These are phyloP conservation scores for Acanthisitta chloris DNA, from an alignment of 2,113 vertebrate genomes.

Conservation along the genomic window DNA sequence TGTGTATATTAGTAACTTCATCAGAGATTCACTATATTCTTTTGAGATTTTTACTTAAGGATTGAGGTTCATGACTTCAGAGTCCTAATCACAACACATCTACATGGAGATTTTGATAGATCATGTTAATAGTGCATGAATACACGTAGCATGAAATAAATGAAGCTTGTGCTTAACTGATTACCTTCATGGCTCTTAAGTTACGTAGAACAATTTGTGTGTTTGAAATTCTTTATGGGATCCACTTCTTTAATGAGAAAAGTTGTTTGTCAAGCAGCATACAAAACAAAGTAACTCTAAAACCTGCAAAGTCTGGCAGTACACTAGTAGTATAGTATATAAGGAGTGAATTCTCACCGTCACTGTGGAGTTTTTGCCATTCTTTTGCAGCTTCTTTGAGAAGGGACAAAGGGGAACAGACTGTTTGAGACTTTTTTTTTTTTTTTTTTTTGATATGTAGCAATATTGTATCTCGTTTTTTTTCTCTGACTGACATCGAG, in stretches of 20 bases:
- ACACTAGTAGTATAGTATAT: neutral
- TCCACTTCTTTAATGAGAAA: neutral
- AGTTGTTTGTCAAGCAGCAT: neutral
- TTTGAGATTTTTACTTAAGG: neutral
- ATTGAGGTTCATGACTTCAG: neutral
- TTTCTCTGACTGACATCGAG: neutral
- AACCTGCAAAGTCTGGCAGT: neutral
- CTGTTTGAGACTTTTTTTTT: neutral
- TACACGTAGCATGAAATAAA: neutral
- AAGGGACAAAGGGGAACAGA: neutral
- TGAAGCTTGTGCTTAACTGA: neutral
- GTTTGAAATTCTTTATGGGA: neutral
- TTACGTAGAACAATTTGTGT: neutral
- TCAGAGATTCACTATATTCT: neutral
- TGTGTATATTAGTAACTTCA: neutral
- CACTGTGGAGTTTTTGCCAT: neutral
- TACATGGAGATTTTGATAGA: neutral
- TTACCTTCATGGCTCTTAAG: neutral
- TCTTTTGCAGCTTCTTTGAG: neutral
- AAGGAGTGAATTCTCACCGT: neutral
- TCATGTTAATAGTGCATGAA: neutral
- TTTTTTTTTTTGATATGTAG: neutral
- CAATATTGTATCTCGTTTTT: neutral
- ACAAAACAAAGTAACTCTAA: neutral
- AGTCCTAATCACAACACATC: neutral